phyloP scores from a whole-genome alignment of 2,113 vertebrate species.

The Probosciger aterrimus region DNA sequence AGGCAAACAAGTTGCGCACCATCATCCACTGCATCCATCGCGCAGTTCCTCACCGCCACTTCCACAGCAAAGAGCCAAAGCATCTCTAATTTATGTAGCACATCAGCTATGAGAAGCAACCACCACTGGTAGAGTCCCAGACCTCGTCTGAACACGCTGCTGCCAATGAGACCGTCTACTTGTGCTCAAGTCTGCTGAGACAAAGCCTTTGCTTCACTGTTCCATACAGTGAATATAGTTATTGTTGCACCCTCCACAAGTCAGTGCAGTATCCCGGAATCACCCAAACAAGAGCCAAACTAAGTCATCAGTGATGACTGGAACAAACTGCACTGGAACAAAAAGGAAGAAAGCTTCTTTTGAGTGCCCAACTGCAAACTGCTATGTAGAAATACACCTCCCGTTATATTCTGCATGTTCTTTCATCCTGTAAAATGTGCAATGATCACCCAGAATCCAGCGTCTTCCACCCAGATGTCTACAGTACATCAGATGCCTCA shows the following conservation, averaged over 20 bases:
- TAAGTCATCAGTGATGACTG: not conserved
- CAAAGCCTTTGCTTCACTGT: not conserved
- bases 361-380: not conserved
- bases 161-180: not conserved
- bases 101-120: not conserved
- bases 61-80: not conserved
- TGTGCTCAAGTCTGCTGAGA: not conserved
- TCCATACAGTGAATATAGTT: not conserved
- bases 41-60: not conserved
- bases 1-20: not conserved
- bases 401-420: fast-evolving
- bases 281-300: not conserved
- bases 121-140: not conserved
- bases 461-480: not conserved
- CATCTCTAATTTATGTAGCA: not conserved
- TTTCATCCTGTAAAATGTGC: fast-evolving
- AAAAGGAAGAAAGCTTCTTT: not conserved
- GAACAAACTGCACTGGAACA: not conserved
- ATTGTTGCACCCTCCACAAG: not conserved
- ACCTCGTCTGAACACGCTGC: not conserved
- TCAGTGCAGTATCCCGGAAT: not conserved
- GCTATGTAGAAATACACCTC: not conserved
- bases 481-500: fast-evolving
- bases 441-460: not conserved
- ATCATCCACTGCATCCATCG: not conserved